A percentile compares a stretch with the other conserved stretches of the same genome.
Conservation (phyloP, 2,113 vertebrate species). For the Vireo altiloquus region DNA sequence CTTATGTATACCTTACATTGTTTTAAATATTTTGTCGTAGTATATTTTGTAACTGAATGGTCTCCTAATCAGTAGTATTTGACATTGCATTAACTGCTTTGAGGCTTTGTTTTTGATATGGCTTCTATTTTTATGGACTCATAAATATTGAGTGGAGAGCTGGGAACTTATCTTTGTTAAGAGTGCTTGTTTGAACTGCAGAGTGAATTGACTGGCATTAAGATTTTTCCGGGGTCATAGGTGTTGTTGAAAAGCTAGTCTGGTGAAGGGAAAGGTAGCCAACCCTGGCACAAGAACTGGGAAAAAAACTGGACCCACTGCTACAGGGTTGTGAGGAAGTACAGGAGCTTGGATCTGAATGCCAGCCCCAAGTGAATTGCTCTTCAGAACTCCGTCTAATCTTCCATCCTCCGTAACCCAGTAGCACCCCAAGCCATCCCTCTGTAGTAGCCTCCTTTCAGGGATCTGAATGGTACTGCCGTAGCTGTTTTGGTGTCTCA, state of each 20-base stretch:
- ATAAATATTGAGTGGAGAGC: background rate
- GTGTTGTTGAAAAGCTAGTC: background rate
- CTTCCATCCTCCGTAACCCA: background rate
- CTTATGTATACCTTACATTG: background rate
- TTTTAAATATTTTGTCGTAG: background rate
- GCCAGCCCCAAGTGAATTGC: background rate
- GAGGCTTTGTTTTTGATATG: background rate
- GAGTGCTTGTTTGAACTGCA: background rate
- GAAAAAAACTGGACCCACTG: background rate
- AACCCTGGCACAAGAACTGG: background rate
- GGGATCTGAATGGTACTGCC: background rate
- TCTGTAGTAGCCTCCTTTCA: background rate
- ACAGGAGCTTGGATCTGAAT: background rate
- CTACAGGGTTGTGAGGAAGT: background rate
- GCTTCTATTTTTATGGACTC: background rate
- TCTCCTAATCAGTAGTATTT: background rate
- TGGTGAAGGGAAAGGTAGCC: background rate
- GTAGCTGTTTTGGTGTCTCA: background rate
- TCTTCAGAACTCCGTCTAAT: background rate
- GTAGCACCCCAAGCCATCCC: background rate
- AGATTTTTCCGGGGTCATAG: background rate
- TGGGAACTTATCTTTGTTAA: background rate
- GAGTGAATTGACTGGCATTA: background rate
- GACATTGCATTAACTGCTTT: background rate
- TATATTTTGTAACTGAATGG: background rate